Conservation (phyloP, 1,140 invertebrate species). For the Lepidotrigona ventralis region DNA sequence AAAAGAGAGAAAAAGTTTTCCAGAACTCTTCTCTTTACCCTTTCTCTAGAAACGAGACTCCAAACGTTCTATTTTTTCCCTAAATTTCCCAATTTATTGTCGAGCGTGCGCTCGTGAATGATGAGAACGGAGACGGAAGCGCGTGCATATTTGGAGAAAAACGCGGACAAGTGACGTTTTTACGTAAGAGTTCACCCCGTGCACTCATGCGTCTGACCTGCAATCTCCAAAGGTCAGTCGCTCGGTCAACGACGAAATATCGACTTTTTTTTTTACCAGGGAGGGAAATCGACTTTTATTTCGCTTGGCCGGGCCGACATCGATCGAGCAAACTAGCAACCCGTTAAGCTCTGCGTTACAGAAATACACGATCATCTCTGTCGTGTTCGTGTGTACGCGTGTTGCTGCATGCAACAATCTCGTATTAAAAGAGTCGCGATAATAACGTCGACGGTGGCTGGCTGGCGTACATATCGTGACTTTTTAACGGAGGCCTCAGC, state of each 20-base stretch:
- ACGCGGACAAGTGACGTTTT: background rate
- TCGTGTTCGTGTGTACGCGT: background rate
- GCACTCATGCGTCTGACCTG: background rate
- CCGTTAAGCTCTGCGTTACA: no score
- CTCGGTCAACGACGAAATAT: background rate
- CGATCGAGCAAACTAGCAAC: background rate
- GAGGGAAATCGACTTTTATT: background rate
- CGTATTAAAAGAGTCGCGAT: slow-evolving; percentile 40
- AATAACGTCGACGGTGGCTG: slow-evolving; percentile 48
- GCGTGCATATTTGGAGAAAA: background rate
- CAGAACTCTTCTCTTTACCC: no score
- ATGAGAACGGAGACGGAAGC: no score
- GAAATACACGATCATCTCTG: background rate
- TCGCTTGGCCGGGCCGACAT: background rate
- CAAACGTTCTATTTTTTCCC: no score
- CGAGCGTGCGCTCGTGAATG: no score
- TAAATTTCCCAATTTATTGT: no score
- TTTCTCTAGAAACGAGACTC: no score
- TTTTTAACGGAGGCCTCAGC: slow-evolving; percentile 55
- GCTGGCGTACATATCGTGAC: slow-evolving; percentile 52
- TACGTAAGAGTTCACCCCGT: background rate
- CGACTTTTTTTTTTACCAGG: background rate
- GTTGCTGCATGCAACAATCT: background rate
- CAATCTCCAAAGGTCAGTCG: background rate
- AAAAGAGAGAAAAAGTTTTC: no score